A percentile compares a stretch with the other conserved stretches of the same genome.
phyloP scores from a whole-genome alignment of 2,797 vertebrate species.

The Carapus acus region DNA sequence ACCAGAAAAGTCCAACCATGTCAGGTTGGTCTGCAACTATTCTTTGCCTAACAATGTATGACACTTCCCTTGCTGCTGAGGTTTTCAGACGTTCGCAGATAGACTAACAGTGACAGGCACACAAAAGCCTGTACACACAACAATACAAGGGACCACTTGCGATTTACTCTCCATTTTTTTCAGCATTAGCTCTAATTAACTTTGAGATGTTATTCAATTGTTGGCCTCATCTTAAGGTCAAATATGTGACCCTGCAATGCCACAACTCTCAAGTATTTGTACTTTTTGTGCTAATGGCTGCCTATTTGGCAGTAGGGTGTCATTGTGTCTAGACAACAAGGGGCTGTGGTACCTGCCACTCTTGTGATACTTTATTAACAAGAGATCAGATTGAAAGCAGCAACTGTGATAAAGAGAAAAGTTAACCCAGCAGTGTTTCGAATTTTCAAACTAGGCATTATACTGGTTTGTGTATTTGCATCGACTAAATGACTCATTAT shows the following conservation, averaged over 20 bases:
- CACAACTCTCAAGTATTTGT: constrained; percentile 49
- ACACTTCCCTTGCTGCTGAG: constrained; percentile 50
- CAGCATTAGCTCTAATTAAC: constrained; percentile 54
- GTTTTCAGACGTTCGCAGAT: constrained; percentile 51
- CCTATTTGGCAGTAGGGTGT: constrained; percentile 30
- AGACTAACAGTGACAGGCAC: constrained; percentile 50
- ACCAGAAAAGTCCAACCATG: constrained; percentile 44
- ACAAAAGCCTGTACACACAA: constrained; percentile 54
- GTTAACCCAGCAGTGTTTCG: background rate
- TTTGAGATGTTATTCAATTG: constrained; percentile 61
- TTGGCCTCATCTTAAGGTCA: constrained; percentile 54
- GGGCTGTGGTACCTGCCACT: constrained; percentile 7
- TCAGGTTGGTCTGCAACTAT: constrained; percentile 49
- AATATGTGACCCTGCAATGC: constrained; percentile 63
- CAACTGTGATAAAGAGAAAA: constrained; percentile 8
- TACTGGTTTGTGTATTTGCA: background rate
- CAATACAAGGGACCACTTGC: constrained; percentile 40
- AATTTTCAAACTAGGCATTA: background rate
- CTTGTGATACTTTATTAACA: background rate
- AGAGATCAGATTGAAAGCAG: constrained; percentile 11
- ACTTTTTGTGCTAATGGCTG: constrained; percentile 49
- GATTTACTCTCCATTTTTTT: constrained; percentile 45
- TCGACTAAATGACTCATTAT: background rate
- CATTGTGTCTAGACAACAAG: constrained; percentile 19
- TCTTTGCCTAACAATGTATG: constrained; percentile 56